Conservation (phyloP, 1,140 invertebrate genomes). For the Diplogasteroides magnus region DNA sequence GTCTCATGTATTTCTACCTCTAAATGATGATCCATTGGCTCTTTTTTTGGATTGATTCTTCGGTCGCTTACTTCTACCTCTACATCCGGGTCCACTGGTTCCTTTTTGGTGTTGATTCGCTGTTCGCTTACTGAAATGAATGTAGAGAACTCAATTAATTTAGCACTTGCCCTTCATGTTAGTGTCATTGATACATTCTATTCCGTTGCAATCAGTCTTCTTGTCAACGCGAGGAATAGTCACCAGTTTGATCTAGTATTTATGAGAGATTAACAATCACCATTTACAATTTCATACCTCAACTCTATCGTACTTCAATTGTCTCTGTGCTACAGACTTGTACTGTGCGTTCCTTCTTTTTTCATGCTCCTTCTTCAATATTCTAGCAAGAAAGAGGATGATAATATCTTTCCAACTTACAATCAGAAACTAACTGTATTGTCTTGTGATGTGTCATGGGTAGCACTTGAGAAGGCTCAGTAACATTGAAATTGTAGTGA, state of each 20-base stretch:
- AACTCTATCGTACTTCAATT: neutral
- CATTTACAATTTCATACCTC: neutral
- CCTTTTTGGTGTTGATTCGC: neutral
- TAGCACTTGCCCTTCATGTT: neutral
- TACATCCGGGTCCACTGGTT: neutral
- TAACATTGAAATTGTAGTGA: neutral
- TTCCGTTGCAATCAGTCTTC: neutral
- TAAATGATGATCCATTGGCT: too few relatives aligned
- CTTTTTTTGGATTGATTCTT: too few relatives aligned
- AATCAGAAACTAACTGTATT: neutral
- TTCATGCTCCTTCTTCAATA: neutral
- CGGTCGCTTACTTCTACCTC: neutral
- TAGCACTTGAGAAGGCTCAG: neutral
- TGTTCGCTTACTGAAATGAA: neutral
- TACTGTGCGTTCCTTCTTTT: neutral
- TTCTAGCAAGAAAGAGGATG: too few relatives aligned
- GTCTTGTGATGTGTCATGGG: neutral
- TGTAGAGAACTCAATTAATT: too few relatives aligned
- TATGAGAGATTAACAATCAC: neutral
- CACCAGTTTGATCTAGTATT: neutral
- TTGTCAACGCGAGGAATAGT: neutral
- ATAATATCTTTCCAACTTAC: neutral
- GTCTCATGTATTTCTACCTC: too few relatives aligned
- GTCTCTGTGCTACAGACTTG: neutral
- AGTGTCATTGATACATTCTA: neutral